Percentiles rank a stretch among this genome's conserved stretches.
These are phyloP conservation scores for Idaea biselata DNA, from an alignment of 2,888 invertebrate genomes.

Conservation along the genomic window DNA sequence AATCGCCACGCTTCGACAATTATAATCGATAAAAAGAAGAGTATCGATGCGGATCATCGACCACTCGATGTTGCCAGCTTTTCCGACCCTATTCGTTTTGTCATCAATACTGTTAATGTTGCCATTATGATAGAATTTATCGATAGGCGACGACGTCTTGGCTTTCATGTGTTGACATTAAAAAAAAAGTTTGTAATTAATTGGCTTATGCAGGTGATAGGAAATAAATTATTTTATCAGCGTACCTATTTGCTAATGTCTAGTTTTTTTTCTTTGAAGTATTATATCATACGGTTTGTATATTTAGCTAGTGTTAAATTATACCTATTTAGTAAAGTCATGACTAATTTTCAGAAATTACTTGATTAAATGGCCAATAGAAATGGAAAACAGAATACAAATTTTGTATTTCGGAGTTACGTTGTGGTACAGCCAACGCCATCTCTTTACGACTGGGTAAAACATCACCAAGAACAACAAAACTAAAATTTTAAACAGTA, in stretches of 20 bases:
- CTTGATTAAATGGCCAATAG: too few relatives aligned
- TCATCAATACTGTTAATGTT: constrained; percentile 13
- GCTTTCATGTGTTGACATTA: too few relatives aligned
- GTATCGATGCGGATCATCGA: constrained; percentile 15
- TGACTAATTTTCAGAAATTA: too few relatives aligned
- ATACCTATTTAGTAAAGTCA: too few relatives aligned
- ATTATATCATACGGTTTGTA: too few relatives aligned
- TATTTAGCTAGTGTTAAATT: too few relatives aligned
- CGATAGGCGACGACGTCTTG: not conserved
- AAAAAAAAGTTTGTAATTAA: too few relatives aligned
- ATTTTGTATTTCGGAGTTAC: not conserved
- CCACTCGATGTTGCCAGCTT: constrained; percentile 10
- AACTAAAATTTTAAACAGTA: not conserved
- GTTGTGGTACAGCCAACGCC: not conserved
- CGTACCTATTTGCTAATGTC: too few relatives aligned
- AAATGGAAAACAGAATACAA: too few relatives aligned
- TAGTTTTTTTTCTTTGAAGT: too few relatives aligned
- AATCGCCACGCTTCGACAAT: constrained; percentile 35
- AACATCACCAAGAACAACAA: not conserved
- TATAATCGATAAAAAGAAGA: constrained; percentile 3
- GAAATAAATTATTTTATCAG: too few relatives aligned
- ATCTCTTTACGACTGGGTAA: not conserved
- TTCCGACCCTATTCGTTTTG: constrained; percentile 14
- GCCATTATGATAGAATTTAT: not conserved
- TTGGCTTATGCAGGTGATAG: too few relatives aligned